A percentile compares a stretch with the other conserved stretches of the same genome.
These are phyloP conservation scores for Anodontia alba DNA, from an alignment of 2,888 invertebrate genomes.

Conservation along the genomic window DNA sequence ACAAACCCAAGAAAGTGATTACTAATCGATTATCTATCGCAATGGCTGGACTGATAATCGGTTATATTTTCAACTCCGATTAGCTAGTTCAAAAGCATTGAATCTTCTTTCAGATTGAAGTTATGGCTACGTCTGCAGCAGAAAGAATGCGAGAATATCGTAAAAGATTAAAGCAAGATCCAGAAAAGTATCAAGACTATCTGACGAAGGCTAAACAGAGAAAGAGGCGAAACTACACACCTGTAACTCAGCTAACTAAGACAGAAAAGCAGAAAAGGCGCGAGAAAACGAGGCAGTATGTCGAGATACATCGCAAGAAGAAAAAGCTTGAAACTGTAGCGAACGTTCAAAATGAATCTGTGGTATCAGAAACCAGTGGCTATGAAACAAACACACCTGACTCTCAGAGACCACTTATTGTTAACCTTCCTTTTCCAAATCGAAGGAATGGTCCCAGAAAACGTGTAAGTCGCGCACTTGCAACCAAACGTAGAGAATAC, in stretches of 20 bases:
- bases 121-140: constrained; percentile 30
- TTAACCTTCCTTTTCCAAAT: background rate
- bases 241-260: background rate
- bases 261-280: constrained; percentile 2
- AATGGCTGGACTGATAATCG: too few relatives aligned
- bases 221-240: constrained; percentile 1
- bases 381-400: background rate
- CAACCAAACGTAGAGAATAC: background rate
- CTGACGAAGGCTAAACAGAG: constrained; percentile 31
- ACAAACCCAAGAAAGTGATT: too few relatives aligned
- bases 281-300: background rate
- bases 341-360: background rate
- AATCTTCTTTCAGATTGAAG: background rate
- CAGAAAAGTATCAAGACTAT: constrained; percentile 14
- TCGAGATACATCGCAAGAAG: background rate
- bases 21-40: too few relatives aligned
- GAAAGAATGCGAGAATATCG: constrained; percentile 21
- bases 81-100: too few relatives aligned
- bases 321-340: background rate
- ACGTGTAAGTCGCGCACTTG: background rate
- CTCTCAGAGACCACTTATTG: background rate
- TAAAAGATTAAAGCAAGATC: constrained; percentile 24
- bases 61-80: too few relatives aligned
- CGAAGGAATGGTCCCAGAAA: background rate
- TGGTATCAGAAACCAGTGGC: background rate